Evolutionary conservation across 2,113 vertebrate genomes (phyloP).

Genomic region (Ictidomys tridecemlineatus): DNA sequence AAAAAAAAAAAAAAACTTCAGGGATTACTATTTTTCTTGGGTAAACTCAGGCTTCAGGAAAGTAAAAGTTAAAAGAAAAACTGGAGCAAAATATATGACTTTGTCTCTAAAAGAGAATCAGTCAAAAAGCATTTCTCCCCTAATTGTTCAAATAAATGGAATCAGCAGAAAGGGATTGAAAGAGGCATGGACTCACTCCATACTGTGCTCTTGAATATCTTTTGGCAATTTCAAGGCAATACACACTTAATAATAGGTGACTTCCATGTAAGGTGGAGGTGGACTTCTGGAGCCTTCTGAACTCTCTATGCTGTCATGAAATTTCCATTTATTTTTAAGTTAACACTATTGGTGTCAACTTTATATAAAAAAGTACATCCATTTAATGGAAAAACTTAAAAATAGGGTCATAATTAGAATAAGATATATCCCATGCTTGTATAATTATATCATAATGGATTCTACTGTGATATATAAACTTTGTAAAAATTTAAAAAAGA

Average conservation of each 20-base stretch:
- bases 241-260: neutral
- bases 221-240: neutral
- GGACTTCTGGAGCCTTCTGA: neutral
- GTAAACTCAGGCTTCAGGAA: neutral
- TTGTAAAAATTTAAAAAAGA: no score
- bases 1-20: neutral
- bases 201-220: neutral
- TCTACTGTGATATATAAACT: no score
- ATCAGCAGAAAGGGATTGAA: neutral
- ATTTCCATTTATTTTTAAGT: neutral
- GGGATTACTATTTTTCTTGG: neutral
- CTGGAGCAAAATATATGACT: neutral
- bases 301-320: neutral
- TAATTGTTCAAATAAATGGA: neutral
- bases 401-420: no score
- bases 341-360: neutral
- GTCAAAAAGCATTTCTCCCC: neutral
- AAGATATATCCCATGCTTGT: no score
- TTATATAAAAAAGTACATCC: neutral
- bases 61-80: neutral
- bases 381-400: neutral
- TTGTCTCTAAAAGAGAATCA: neutral
- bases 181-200: neutral
- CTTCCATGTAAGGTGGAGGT: neutral
- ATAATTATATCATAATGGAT: no score